Percentiles rank a stretch among this genome's conserved stretches.
phyloP scores from a whole-genome alignment of 2,113 vertebrate species.

The Coracopsis vasa region DNA sequence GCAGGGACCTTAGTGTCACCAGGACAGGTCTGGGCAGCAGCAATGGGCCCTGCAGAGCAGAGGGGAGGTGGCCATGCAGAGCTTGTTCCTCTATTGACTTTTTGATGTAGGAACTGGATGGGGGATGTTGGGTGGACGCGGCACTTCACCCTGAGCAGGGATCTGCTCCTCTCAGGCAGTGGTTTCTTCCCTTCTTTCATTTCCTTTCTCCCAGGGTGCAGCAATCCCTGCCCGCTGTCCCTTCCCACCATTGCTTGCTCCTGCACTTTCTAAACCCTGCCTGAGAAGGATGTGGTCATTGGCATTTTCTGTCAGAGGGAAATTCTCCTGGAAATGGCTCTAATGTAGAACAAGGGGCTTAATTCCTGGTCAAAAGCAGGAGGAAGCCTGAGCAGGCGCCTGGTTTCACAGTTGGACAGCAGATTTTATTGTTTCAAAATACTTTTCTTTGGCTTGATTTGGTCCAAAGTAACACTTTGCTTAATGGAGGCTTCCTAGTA shows the following conservation, averaged over 20 bases:
- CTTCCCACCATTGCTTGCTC: neutral
- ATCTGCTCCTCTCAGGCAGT: neutral
- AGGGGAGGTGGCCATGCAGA: neutral
- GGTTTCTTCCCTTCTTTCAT: neutral
- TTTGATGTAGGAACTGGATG: neutral
- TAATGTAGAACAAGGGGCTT: neutral
- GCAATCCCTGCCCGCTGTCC: fast-evolving
- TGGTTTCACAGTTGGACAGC: neutral
- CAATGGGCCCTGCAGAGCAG: neutral
- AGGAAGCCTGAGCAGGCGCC: neutral
- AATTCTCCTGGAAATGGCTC: neutral
- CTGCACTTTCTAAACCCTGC: neutral
- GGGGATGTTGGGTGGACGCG: neutral
- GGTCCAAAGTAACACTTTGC: neutral
- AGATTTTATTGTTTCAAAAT: neutral
- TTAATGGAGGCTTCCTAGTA: neutral
- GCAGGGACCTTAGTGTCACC: neutral
- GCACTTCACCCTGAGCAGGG: neutral
- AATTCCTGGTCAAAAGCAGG: neutral
- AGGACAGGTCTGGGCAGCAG: neutral
- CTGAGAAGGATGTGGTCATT: neutral
- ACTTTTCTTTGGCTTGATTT: neutral
- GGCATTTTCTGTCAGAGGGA: neutral
- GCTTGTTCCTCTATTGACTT: neutral
- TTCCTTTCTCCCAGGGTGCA: neutral